Base-by-base conservation (phyloP, 2,888 invertebrate species). In the Sinohyriopsis cumingii region DNA sequence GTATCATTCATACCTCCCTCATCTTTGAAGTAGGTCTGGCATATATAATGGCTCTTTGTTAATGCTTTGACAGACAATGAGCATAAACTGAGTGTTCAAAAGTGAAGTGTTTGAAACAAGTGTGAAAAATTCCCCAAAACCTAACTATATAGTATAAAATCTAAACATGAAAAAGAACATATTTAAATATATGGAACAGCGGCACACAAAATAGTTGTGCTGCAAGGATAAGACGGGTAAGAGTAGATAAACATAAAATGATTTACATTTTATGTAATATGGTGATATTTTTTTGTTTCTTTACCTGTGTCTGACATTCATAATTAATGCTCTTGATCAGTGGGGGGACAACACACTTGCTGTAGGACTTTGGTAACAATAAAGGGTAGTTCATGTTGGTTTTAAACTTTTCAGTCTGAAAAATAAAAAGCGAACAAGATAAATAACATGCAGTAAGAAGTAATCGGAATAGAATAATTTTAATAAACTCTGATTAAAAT, bases 311-410 rank as follows among this genome's bases (percentile, higher is more conserved):
- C 68, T 83, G 84, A 60, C 81, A 82, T 62, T 82, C 80, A 68
- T 84, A 85, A 24, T 85, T 83, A 57, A 83, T 82, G 45, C 84
- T 82, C 62, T 81, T 82, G 67, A 87, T 82, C 33, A 79, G 76
- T 22, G 74, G 79, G 0, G 87, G 85, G 1, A 88, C 79, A 28
- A 76, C 67, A 75, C 83, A 78, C 66, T 83, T 87, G n/a, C 68
- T 67, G 89, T 97, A 96, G 7, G 94, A 93, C 90, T 97, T 97
- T 33, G 98, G 98, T 82, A 98, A 86, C 61, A 98, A 91, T 89
- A 95, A 95, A 1, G 97, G 97, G 88, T 95, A 97, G 62, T 91
- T 91, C 0, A 90, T 78, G 88, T 94, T 95, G 79, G 94, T 92
- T 81, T 94, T 94, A 83, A 91, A 92, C 82, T 93, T 93, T 78